Base-by-base conservation (phyloP, 2,113 vertebrate genomes). In the Orthochromis indermauri region DNA sequence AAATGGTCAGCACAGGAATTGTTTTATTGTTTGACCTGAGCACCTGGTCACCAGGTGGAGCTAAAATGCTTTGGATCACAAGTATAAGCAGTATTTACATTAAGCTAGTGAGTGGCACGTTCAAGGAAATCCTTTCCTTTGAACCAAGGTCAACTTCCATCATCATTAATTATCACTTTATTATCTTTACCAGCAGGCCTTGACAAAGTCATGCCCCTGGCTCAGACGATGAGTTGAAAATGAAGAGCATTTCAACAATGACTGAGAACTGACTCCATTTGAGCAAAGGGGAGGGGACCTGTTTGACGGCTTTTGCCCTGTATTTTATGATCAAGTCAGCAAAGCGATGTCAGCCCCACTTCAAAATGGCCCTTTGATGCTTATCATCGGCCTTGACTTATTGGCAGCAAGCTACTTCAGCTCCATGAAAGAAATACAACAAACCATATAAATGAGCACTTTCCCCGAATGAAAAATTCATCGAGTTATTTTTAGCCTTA, bases 41-140 rank as follows among this genome's bases (percentile, higher is more conserved):
- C 84, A 92, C 88, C 90, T 71, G 14, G 92, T 91, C 94, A 95
- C 78, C 90, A 95, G 94, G 95, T 94, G 95, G 95, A 91, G 94
- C 95, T 95, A 94, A 90, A 91, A 95, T 81, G 86, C 94, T 88
- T 68, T 85, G 61, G 35, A 92, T 88, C 54, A 73, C 21, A n/a
- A 7, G n/a, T 12, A 31, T 51, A 24, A 45, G 53, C 76, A 54
- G 42, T 49, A 35, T 89, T 88, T 90, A 87, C 89, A 87, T 87
- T 81, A 73, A 81, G 19, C 78, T 66, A 37, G 68, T 63, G 42
- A 83, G n/a, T 24, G 1, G 73, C 83, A 82, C 81, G 37, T 21
- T 53, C 45, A 42, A 54, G 86, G 59, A 93, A 87, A 86, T 47
- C 33, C 54, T 37, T 83, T 89, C 57, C 87, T 91, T 84, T 55